A percentile compares a stretch with the other conserved stretches of the same genome.
These are phyloP conservation scores for Lepidocyrtinus sp. DNA, from an alignment of 2,888 invertebrate genomes.

Conservation along the genomic window DNA sequence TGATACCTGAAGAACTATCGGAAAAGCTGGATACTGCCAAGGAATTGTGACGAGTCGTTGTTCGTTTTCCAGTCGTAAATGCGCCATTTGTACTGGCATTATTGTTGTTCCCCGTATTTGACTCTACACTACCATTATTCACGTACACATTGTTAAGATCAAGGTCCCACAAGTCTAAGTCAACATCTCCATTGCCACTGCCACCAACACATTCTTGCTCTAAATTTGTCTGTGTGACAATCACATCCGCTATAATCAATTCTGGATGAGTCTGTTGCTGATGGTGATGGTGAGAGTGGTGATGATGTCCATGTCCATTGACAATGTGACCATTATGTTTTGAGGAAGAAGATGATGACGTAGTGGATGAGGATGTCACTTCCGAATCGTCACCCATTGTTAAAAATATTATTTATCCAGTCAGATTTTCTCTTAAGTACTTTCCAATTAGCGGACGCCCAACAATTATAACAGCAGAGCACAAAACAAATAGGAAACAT, in stretches of 20 bases:
- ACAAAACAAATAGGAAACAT: constrained; percentile 41
- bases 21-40: constrained; percentile 74
- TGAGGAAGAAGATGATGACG: constrained; percentile 80
- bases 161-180: constrained; percentile 87
- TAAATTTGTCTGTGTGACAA: constrained; percentile 55
- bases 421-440: constrained; percentile 36
- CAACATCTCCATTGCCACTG: constrained; percentile 79
- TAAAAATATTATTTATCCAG: constrained; percentile 42
- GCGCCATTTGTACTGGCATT: constrained; percentile 66
- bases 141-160: constrained; percentile 75
- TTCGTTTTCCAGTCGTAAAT: constrained; percentile 72
- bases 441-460: constrained; percentile 24
- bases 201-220: constrained; percentile 58
- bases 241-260: constrained; percentile 63
- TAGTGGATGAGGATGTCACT: constrained; percentile 82
- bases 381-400: constrained; percentile 77
- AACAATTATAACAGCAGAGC: constrained; percentile 24
- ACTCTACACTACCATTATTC: constrained; percentile 54
- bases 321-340: constrained; percentile 35
- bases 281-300: constrained; percentile 41
- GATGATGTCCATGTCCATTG: constrained; percentile 13
- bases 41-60: constrained; percentile 71
- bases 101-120: constrained; percentile 47
- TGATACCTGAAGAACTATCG: constrained; percentile 70
- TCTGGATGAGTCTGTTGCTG: constrained; percentile 45